Base-by-base conservation (phyloP, 2,113 vertebrate species). In the Oryzias javanicus region DNA sequence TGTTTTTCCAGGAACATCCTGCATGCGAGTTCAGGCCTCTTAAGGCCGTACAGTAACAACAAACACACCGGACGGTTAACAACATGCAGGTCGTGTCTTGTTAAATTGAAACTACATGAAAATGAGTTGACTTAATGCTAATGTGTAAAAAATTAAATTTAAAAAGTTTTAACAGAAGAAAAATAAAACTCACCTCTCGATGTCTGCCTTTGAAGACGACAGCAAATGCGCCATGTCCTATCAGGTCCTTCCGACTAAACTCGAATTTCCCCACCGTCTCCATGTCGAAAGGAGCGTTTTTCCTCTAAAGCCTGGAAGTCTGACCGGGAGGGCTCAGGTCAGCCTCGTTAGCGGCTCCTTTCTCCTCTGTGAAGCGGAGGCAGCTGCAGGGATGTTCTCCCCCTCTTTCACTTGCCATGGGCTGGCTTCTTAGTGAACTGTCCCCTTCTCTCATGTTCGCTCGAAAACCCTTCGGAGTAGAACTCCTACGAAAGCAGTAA, bases 171-270 rank as follows among this genome's bases (percentile, higher is more conserved):
- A 42, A 22, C 3, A 35, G 2, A 1, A 0, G 2, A 40, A 2
- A 20, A 55, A 29, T 6, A 29, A n/a, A n/a, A n/a, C n/a, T 91
- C 77, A 97, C 97, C 94, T 98, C 95, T 84, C 92, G 91, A 76
- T 97, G 89, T 73, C 95, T 91, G 73, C 97, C 97, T 91, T 96
- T 98, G 80, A 95, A 99, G 46, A 99, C 96, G 63, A 98, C 97
- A 1, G 96, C 97, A 83, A 98, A 99, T 60, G 97, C 97, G 64
- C 97, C 97, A 80, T 98, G 96, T 58, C 97, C 96, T 79, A 99
- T 94, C 51, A 98, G 82, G 83, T 99, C 96, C 86, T 99, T 98
- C 73, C 95, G 92, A 78, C 94, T 96, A 90, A 97, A 99, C 92
- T 98, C 96, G 85, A 98, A 98, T 89, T 94, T 94, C 58, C 97